Evolutionary conservation across 1,140 invertebrate species (phyloP), one percentile per base, ranked within the genome.

Genomic region (Caenorhabditis remanei): DNA sequence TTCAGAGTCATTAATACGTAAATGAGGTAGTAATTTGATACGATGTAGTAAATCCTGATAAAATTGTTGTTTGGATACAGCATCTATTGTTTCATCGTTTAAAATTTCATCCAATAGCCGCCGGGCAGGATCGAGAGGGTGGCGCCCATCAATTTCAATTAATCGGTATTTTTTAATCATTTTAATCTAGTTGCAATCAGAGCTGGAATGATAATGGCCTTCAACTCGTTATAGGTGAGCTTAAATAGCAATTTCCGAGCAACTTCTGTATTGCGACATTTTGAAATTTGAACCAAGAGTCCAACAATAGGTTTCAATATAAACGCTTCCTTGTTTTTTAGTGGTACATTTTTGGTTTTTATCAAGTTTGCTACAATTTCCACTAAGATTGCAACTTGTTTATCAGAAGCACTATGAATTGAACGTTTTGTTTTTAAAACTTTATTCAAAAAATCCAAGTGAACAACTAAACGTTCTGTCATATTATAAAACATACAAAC

Each of bases 131-230:
- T 58, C 55, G 4, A 58, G 55, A 19, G 55, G 55, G 4, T 58
- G 55, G 19, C 9, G 55, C 1, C 55, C 55, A 58, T 58, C 55
- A 9, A 58, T 58, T 9, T 58, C 55, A 58, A 58, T 58, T 4
- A 58, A 58, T 58, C 55, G 55, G 55, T 58, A 58, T 58, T n/a
- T 58, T n/a, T 58, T 58, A 58, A 58, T 58, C 55, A 58, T 58
- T 19, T 58, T n/a, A 58, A n/a, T 58, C 19, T 58, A 58, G 55
- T 58, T 58, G 55, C 55, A 58, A 58, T 9, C 55, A 58, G 55
- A n/a, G 55, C 55, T 58, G 55, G 55, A 9, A 58, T 58, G 55
- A 58, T 58, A 58, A 58, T n/a, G 55, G 14, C 19, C 9, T 58
- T n/a, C 4, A 58, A 58, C 55, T 58, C 13, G 6, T 7, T 7